phyloP scores from a whole-genome alignment of 1,140 invertebrate species.

The Goniozus legneri region DNA sequence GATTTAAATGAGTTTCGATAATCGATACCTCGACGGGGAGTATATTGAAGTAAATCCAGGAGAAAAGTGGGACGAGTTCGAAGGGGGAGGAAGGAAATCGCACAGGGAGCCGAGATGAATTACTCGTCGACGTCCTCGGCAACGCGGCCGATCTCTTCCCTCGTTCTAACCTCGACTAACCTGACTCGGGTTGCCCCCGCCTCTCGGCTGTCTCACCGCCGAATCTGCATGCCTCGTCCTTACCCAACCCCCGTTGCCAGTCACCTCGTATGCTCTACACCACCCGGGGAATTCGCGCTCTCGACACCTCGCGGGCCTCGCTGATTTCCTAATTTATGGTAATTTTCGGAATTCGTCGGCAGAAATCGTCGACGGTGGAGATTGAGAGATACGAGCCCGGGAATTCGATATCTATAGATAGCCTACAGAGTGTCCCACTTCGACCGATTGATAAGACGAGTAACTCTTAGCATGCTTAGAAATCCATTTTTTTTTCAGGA shows the following conservation, averaged over 20 bases:
- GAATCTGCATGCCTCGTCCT: constrained; percentile 2
- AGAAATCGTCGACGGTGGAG: too few relatives aligned
- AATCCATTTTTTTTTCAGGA: too few relatives aligned
- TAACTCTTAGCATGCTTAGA: too few relatives aligned
- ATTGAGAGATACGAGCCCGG: too few relatives aligned
- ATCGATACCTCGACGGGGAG: too few relatives aligned
- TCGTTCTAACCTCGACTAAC: not conserved
- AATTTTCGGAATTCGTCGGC: constrained; percentile 8
- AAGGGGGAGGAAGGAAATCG: constrained; percentile 12
- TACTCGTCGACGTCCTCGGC: constrained; percentile 9
- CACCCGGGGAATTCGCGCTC: not conserved
- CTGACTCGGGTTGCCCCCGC: not conserved
- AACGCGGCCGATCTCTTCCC: not conserved
- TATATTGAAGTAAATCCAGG: too few relatives aligned
- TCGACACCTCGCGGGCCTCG: not conserved
- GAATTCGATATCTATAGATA: too few relatives aligned
- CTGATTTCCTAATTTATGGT: constrained; percentile 16
- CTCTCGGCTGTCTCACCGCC: not conserved
- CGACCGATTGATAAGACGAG: too few relatives aligned
- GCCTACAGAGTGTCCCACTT: too few relatives aligned
- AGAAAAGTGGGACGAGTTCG: constrained; percentile 7
- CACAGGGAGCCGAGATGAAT: constrained; percentile 16
- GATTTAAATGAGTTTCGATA: too few relatives aligned
- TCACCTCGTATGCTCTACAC: not conserved
- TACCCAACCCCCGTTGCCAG: not conserved